Percentiles rank a stretch among this genome's conserved stretches.
phyloP scores from a whole-genome alignment of 2,888 invertebrate genomes.

The Galerucella pusilla region DNA sequence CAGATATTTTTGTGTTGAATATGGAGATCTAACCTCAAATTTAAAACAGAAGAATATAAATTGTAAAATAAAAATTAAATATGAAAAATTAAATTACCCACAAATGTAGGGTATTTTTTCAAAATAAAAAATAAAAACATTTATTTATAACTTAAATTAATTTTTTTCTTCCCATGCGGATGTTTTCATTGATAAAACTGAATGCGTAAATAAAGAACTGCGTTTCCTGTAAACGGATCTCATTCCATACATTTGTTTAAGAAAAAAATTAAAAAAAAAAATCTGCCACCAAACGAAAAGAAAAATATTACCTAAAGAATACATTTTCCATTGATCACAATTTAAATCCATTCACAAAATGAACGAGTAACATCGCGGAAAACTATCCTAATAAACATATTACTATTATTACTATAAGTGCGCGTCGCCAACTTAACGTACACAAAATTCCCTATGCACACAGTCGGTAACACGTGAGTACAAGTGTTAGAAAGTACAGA shows the following conservation, averaged over 20 bases:
- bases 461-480: constrained; percentile 37
- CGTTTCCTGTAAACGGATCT: not conserved
- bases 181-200: constrained; percentile 16
- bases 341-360: constrained; percentile 38
- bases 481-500: constrained; percentile 37
- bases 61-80: too few relatives aligned
- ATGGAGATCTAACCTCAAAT: not conserved
- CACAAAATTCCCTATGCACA: constrained; percentile 24
- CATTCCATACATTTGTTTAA: not conserved
- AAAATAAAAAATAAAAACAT: too few relatives aligned
- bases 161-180: not conserved
- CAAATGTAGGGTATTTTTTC: too few relatives aligned
- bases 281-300: not conserved
- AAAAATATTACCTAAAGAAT: constrained; percentile 60
- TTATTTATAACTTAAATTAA: not conserved
- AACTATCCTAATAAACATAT: constrained; percentile 23
- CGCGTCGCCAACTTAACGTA: constrained; percentile 34
- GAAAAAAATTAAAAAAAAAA: not conserved
- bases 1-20: not conserved
- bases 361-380: constrained; percentile 22
- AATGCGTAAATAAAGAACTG: constrained; percentile 28
- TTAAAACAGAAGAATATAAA: not conserved
- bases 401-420: constrained; percentile 1
- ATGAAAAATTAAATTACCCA: too few relatives aligned
- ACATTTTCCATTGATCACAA: constrained; percentile 62